A percentile compares a stretch with the other conserved stretches of the same genome.
phyloP scores from a whole-genome alignment of 2,797 vertebrate genomes.

The Manis pentadactyla region DNA sequence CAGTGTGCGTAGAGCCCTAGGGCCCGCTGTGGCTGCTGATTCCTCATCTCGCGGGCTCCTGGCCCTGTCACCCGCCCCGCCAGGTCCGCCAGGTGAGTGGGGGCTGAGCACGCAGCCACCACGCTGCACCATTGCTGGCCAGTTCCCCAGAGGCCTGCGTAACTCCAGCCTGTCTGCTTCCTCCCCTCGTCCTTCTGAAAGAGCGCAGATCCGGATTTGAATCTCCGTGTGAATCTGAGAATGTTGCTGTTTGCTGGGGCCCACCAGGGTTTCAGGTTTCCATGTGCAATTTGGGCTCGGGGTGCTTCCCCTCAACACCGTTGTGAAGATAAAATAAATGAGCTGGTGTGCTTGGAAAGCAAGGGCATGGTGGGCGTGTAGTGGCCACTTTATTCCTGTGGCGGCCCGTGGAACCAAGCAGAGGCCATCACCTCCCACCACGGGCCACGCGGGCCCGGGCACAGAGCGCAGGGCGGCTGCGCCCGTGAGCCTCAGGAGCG shows the following conservation, averaged over 20 bases:
- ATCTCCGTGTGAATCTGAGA: not conserved
- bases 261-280: fast-evolving
- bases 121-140: too few species aligned
- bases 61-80: not conserved
- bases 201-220: fast-evolving
- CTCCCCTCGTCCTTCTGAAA: not conserved
- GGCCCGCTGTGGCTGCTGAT: not conserved
- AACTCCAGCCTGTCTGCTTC: fast-evolving
- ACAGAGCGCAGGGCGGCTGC: fast-evolving
- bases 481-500: not conserved
- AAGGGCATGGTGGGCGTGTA: fast-evolving
- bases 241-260: fast-evolving
- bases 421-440: not conserved
- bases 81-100: not conserved
- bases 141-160: fast-evolving
- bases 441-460: too few species aligned
- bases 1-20: fast-evolving
- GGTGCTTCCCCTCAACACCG: too few species aligned
- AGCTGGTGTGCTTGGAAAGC: fast-evolving
- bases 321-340: fast-evolving
- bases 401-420: not conserved
- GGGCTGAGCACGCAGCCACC: fast-evolving
- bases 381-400: fast-evolving
- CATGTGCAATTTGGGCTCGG: not conserved
- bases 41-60: fast-evolving